Evolutionary conservation across 2,797 vertebrate genomes (phyloP), one percentile per base, ranked within the genome.

Genomic region (Triplophysa yarkandensis): DNA sequence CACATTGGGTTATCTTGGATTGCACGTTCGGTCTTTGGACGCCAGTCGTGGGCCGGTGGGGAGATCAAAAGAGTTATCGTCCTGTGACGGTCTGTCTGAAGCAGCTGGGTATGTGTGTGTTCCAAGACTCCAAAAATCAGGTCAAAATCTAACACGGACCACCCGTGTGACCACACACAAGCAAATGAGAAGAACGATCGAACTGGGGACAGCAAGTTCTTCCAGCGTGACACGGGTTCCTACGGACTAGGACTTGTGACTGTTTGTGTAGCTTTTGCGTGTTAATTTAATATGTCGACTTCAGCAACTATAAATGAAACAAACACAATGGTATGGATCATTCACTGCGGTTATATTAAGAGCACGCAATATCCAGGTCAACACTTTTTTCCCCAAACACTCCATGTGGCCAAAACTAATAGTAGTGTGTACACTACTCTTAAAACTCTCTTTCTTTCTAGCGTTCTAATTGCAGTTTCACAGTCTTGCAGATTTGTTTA

Each of bases 311-410:
- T 83, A 85, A 84, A 87, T 76, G 85, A 86, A 60, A 65, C 82
- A 81, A 88, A 89, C 86, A 89, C 87, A 87, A 85, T 84, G 71
- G 23, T 28, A 80, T 58, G 63, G 50, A 67, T 60, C 62, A 36
- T 52, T 44, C 63, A 67, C 14, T 39, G 27, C 0, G 1, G 25
- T 46, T 74, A 74, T 57, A 74, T 74, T 55, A 46, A 28, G 27
- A 74, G 39, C 62, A 58, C 52, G 60, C 43, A 63, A 67, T 61
- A 64, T 78, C 46, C 28, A 19, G 11, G 41, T 44, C 36, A 16
- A 55, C 54, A 43, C 74, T 46, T 74, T 80, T 68, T 34, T 41
- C 58, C 68, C 81, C 81, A 17, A 32, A 66, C 36, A 44, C 36
- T 57, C 13, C 4, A 57, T 34, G 19, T 34, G 62, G 71, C 61